Base-by-base conservation (phyloP, 2,888 invertebrate genomes). In the Panopea generosa region DNA sequence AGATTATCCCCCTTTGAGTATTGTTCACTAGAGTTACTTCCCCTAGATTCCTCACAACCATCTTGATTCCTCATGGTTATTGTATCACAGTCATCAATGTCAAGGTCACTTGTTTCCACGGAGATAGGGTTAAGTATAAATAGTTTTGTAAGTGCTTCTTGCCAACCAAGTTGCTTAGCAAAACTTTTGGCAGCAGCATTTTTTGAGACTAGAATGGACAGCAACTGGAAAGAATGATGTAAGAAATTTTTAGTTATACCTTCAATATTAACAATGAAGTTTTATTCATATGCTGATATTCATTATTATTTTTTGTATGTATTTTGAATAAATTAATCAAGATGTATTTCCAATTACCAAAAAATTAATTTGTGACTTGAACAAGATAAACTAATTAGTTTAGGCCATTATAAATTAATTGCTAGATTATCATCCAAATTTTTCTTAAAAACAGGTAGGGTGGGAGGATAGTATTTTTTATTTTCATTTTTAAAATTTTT, bases 151-250 rank as follows among this genome's bases (percentile, higher is more conserved):
- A 92, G 61, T 4, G 87, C 94, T 83, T 95, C 95, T 87, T 95
- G 95, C 95, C 95, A 95, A 6, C 94, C 90, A 3, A 91, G 80
- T 69, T 91, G 92, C 60, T 91, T 90, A 26, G 90, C 90, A 68
- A 93, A 88, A 56, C 83, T 74, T 76, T 87, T 89, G 43, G 90
- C 86, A n/a, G 90, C 86, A 20, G 73, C 84, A 2, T 84, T 65
- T 59, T 87, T 89, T 27, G 87, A 83, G n/a, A 90, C 89, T 27
- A 92, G 69, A 20, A 90, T 80, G 14, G 85, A 80, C 24, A 91
- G 78, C 9, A 92, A 70, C 90, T 92, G 87, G 22, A 67, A 65
- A 14, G 33, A 33, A 33, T 33, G 6, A 33, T 7, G 14, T 47
- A 47, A 47, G 11, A 40, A 40, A 40, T 14, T 14, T 40, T 40